These are phyloP conservation scores for Phthorimaea operculella DNA, from an alignment of 1,140 invertebrate genomes.

Conservation along the genomic window DNA sequence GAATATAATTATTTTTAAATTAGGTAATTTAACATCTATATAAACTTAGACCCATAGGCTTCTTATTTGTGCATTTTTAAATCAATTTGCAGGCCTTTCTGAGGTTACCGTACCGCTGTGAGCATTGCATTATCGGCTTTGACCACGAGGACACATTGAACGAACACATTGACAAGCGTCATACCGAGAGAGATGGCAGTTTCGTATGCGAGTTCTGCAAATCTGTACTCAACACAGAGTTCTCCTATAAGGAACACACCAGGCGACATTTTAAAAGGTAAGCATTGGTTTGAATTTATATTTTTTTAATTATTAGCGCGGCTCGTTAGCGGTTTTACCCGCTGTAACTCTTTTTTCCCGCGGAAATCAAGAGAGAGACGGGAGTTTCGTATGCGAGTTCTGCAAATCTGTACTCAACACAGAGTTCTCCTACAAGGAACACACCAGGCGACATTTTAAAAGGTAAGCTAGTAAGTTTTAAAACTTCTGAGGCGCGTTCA, in stretches of 20 bases:
- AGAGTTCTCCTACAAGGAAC: slow-evolving; percentile 31
- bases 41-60: too few relatives aligned
- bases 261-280: slow-evolving; percentile 38
- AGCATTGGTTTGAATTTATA: neutral
- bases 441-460: slow-evolving; percentile 32
- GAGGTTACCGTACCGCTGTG: slow-evolving; percentile 41
- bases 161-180: slow-evolving; percentile 18
- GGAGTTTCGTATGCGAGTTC: slow-evolving; percentile 24
- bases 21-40: too few relatives aligned
- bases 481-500: too few relatives aligned
- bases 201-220: slow-evolving; percentile 32
- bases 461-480: too few relatives aligned
- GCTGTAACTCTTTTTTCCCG: too few relatives aligned
- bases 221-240: slow-evolving; percentile 27
- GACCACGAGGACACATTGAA: slow-evolving; percentile 33
- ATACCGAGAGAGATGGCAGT: slow-evolving; percentile 25
- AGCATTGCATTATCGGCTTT: slow-evolving; percentile 37
- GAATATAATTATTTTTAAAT: too few relatives aligned
- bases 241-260: slow-evolving; percentile 34
- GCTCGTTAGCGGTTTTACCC: neutral
- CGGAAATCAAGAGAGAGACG: too few relatives aligned
- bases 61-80: too few relatives aligned
- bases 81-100: slow-evolving; percentile 21
- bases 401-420: slow-evolving; percentile 35
- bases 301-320: neutral